Evolutionary conservation across 2,797 vertebrate genomes (phyloP).

Genomic region (Chelidonichthys spinosus): DNA sequence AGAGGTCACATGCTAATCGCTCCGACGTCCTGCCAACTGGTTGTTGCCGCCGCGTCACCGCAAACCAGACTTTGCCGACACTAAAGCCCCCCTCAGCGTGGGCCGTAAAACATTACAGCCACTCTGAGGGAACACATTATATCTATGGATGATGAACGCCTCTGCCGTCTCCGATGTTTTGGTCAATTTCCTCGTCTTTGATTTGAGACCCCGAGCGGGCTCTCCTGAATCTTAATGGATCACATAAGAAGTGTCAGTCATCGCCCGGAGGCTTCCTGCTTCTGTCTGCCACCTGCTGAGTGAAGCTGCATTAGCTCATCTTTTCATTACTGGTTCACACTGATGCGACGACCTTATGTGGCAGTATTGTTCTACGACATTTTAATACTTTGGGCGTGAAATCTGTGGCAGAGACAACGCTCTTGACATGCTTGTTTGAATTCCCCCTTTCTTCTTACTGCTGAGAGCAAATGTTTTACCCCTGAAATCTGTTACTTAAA

Average conservation of each 20-base stretch:
- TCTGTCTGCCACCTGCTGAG: slow-evolving; percentile 40
- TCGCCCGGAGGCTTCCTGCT: slow-evolving; percentile 50
- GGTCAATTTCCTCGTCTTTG: slow-evolving; percentile 78
- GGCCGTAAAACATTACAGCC: slow-evolving; percentile 71
- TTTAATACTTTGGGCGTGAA: slow-evolving; percentile 7
- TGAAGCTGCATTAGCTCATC: slow-evolving; percentile 22
- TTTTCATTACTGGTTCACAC: slow-evolving; percentile 42
- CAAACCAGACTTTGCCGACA: slow-evolving; percentile 46
- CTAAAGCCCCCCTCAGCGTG: slow-evolving; percentile 31
- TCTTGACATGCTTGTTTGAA: slow-evolving; percentile 14
- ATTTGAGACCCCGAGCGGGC: slow-evolving; percentile 65
- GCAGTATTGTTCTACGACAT: slow-evolving; percentile 2
- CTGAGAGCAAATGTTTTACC: slow-evolving; percentile 2
- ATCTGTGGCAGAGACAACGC: slow-evolving; percentile 7
- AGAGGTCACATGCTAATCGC: slow-evolving; percentile 56
- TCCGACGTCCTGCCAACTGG: slow-evolving; percentile 26
- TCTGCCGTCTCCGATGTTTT: slow-evolving; percentile 75
- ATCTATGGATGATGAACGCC: slow-evolving; percentile 76
- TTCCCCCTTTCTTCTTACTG: slow-evolving; percentile 11
- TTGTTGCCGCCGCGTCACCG: slow-evolving; percentile 32
- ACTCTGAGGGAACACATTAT: slow-evolving; percentile 73
- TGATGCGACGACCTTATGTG: slow-evolving; percentile 13
- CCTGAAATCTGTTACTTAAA: slow-evolving; percentile 27
- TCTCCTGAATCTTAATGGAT: slow-evolving; percentile 71
- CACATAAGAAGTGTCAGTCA: slow-evolving; percentile 62